phyloP scores from a whole-genome alignment of 1,140 invertebrate species.

The Cotesia typhae region DNA sequence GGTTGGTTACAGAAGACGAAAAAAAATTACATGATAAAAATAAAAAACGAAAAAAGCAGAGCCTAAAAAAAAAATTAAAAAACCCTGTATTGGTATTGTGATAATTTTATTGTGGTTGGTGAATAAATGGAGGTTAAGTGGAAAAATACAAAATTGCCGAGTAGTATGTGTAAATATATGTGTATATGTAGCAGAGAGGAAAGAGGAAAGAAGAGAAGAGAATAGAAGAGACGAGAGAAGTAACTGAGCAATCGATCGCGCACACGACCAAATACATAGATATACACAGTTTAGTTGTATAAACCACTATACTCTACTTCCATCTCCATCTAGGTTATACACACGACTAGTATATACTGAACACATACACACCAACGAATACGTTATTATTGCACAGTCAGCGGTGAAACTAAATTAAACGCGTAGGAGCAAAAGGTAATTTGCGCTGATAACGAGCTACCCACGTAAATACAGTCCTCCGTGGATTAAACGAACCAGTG shows the following conservation, averaged over 20 bases:
- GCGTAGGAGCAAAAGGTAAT: constrained; percentile 51
- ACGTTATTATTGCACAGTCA: constrained; percentile 48
- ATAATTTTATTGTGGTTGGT: constrained; percentile 4
- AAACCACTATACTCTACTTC: not conserved
- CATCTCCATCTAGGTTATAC: not conserved
- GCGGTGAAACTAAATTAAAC: constrained; percentile 44
- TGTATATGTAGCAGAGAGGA: too few relatives aligned
- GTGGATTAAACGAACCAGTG: constrained; percentile 20
- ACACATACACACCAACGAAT: not conserved
- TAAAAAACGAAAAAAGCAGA: not conserved
- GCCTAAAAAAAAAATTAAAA: not conserved
- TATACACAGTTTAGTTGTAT: not conserved
- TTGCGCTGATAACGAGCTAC: constrained; percentile 50
- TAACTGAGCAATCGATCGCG: constrained; percentile 22
- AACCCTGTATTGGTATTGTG: not conserved
- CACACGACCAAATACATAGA: constrained; percentile 2
- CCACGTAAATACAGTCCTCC: constrained; percentile 40
- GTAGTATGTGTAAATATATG: too few relatives aligned
- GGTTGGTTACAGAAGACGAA: not conserved
- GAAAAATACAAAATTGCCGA: constrained; percentile 25
- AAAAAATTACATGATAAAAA: not conserved
- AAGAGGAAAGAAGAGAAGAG: too few relatives aligned
- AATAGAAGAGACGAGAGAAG: too few relatives aligned
- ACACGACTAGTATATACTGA: not conserved
- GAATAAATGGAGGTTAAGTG: constrained; percentile 26